A percentile compares a stretch with the other conserved stretches of the same genome.
These are phyloP conservation scores for Porites lutea DNA, from an alignment of 64 coral and sea anemone genomes.

Conservation along the genomic window DNA sequence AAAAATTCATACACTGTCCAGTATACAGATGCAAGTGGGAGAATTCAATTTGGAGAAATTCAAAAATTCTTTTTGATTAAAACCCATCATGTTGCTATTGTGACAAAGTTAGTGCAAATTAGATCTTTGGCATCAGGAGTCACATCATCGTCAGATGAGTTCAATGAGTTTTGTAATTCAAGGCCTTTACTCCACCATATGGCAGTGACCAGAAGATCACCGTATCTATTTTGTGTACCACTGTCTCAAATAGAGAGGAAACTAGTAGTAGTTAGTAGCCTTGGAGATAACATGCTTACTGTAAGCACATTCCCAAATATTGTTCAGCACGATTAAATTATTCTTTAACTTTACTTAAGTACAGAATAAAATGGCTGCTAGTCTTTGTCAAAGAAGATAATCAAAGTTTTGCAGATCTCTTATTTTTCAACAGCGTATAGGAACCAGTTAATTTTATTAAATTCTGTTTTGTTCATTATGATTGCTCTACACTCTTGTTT, in stretches of 20 bases:
- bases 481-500: neutral
- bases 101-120: conserved; percentile 48
- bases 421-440: neutral
- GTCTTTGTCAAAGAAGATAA: neutral
- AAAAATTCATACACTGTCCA: conserved; percentile 62
- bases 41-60: conserved; percentile 49
- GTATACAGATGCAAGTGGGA: conserved; percentile 50
- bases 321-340: conserved; percentile 42
- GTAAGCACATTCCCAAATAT: conserved; percentile 59
- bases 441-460: too few species aligned
- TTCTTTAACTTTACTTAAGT: neutral
- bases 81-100: conserved; percentile 29
- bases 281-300: conserved; percentile 21
- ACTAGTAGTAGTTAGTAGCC: conserved; percentile 31
- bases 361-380: too few species aligned
- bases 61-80: conserved; percentile 38
- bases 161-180: conserved; percentile 44
- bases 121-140: conserved; percentile 34
- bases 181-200: conserved; percentile 42
- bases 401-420: neutral
- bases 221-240: conserved; percentile 40
- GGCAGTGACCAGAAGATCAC: conserved; percentile 48
- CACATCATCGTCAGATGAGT: neutral
- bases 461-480: neutral
- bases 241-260: conserved; percentile 31